Base-by-base conservation (phyloP, 2,113 vertebrate species). In the Phrynocephalus versicolor region DNA sequence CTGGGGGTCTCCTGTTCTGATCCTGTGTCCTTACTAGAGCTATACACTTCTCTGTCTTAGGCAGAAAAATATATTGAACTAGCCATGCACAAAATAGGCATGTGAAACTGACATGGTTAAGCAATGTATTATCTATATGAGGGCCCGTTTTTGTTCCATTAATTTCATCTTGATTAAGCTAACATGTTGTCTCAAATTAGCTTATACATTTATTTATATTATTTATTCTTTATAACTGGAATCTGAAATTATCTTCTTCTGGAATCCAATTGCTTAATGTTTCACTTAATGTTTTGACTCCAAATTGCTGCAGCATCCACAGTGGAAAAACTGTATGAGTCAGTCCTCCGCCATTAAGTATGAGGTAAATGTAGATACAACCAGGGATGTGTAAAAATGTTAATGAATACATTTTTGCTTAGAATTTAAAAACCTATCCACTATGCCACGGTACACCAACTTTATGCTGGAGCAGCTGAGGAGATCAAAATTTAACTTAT, bases 401-500 rank as follows among this genome's bases (percentile, higher is more conserved):
- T 85, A 85, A 85, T 85, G 70, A 85, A 80, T 80, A 30, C 57
- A 69, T 37, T 85, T 85, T 80, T 85, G 71, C 70, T 55, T 65
- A 73, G 84, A 39, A 74, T 74, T 85, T 85, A 80, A 85, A 51
- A 80, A 73, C 51, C 39, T 60, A 79, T 85, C 84, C 41, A 64
- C n/a, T 85, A 70, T 80, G 77, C 77, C 70, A 85, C 71, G 84
- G 57, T 85, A 80, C 77, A 85, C 57, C 69, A 85, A 65, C 77
- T 85, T 85, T 85, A 85, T 39, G 90, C 23, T 62, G 79, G 16
- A 60, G 75, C 76, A 85, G 84, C n/a, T 67, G 45, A 86, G 33
- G 55, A 86, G 55, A 90, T 58, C 1, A 67, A 45, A 91, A 86
- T 88, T 92, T 89, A 89, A 64, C 81, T 87, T 89, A 19, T 19